Base-by-base conservation (phyloP, 2,113 vertebrate genomes). In the Phyllostomus hastatus region DNA sequence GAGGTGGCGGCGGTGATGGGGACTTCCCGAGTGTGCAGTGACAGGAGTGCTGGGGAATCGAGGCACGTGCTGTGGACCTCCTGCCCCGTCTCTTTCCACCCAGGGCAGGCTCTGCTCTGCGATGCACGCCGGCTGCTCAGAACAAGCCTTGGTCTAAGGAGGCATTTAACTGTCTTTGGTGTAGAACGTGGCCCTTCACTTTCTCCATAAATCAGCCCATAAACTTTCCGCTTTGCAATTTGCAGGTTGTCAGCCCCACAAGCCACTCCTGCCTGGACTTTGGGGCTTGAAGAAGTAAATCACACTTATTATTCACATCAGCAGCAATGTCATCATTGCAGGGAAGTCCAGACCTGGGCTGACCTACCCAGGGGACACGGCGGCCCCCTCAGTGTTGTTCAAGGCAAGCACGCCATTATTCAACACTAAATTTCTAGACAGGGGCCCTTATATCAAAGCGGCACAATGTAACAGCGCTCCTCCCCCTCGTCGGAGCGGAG, bases 371-470 rank as follows among this genome's bases (percentile, higher is more conserved):
- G 67, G 90, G 96, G 95, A 95, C 15, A 0, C 0, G 0, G 88
- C 48, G 0, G 43, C 93, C 93, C 73, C 86, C 88, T 94, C 78
- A 43, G 4, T 66, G 75, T 61, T 57, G 88, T 85, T 94, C 43
- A n/a, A 89, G 85, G 38, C 59, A 38, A 82, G 70, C 54, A 28
- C 0, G 0, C 88, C 52, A 26, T 88, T 90, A 95, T 97, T 97
- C 92, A 94, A 80, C 64, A 12, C 41, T 10, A 75, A 69, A n/a
- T 64, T 94, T 81, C 59, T 86, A 88, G 95, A 90, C 92, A 54
- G 78, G 88, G 69, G 73, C 72, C 87, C 92, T 95, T 97, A 95
- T 95, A 97, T 97, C 95, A 97, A 95, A 95, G 91, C 94, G 97
- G 96, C 95, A 93, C 59, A 90, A 95, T 83, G 96, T 96, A 96